phyloP scores from a whole-genome alignment of 2,888 invertebrate species.

The Panopea generosa region DNA sequence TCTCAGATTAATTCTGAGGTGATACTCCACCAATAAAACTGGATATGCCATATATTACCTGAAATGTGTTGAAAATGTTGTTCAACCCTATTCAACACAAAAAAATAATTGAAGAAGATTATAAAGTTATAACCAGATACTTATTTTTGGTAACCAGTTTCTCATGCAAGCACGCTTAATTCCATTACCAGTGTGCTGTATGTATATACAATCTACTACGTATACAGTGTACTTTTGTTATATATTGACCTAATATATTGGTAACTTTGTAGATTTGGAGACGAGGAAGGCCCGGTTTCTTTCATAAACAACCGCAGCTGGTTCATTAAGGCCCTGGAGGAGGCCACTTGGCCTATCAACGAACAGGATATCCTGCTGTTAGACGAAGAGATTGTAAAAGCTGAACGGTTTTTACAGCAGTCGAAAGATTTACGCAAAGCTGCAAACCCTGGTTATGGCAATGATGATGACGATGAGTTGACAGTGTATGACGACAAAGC shows the following conservation, averaged over 20 bases:
- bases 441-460: slow-evolving; percentile 40
- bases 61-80: too few relatives aligned
- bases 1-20: too few relatives aligned
- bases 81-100: too few relatives aligned
- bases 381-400: slow-evolving; percentile 81
- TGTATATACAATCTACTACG: too few relatives aligned
- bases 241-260: background rate
- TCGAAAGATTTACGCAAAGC: slow-evolving; percentile 76
- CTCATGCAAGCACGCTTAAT: too few relatives aligned
- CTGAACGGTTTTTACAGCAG: slow-evolving; percentile 78
- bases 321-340: slow-evolving; percentile 75
- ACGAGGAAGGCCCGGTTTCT: slow-evolving; percentile 71
- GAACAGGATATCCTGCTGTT: slow-evolving; percentile 78
- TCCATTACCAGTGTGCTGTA: too few relatives aligned
- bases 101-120: too few relatives aligned
- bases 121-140: too few relatives aligned
- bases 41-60: too few relatives aligned
- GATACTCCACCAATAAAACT: too few relatives aligned
- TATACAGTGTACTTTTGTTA: too few relatives aligned
- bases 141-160: too few relatives aligned
- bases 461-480: slow-evolving; percentile 63
- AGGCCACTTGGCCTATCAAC: slow-evolving; percentile 78
- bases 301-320: slow-evolving; percentile 75
- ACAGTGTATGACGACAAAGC: slow-evolving; percentile 71
- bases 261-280: slow-evolving; percentile 66